A percentile compares a stretch with the other conserved stretches of the same genome.
phyloP scores from a whole-genome alignment of 2,797 vertebrate genomes.

The Darevskia mixta region DNA sequence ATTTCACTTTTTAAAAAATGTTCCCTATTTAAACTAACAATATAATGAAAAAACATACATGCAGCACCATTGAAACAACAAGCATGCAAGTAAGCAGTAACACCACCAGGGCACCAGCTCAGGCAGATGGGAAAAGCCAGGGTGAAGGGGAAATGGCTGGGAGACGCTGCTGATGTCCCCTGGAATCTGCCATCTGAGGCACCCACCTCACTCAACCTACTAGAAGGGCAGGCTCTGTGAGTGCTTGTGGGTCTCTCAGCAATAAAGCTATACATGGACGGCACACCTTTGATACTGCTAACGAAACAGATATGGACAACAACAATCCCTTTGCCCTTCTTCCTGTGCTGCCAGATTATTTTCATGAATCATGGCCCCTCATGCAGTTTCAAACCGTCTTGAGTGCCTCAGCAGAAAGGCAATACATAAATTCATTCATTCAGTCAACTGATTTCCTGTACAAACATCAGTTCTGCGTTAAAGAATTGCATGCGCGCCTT shows the following conservation, averaged over 20 bases:
- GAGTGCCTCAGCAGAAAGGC: too few relatives aligned
- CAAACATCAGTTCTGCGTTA: not conserved
- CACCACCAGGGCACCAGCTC: too few relatives aligned
- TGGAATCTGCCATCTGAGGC: too few relatives aligned
- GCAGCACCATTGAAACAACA: not conserved
- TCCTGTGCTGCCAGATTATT: not conserved
- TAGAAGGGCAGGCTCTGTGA: too few relatives aligned
- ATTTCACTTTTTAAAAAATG: not conserved
- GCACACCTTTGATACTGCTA: not conserved
- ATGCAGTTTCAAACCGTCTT: not conserved
- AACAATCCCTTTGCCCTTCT: not conserved
- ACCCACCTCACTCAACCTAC: too few relatives aligned
- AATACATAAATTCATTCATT: too few relatives aligned
- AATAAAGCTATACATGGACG: not conserved
- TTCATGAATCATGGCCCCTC: not conserved
- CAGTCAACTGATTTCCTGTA: not conserved
- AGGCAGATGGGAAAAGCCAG: too few relatives aligned
- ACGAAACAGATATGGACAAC: not conserved
- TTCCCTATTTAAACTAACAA: not conserved
- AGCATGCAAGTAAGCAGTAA: too few relatives aligned
- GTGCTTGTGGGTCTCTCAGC: not conserved
- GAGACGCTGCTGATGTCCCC: too few relatives aligned
- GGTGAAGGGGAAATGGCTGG: too few relatives aligned
- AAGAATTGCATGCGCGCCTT: not conserved
- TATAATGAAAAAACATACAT: not conserved